These are phyloP conservation scores for Aegithalos caudatus DNA, from an alignment of 2,113 vertebrate species.

Conservation along the genomic window DNA sequence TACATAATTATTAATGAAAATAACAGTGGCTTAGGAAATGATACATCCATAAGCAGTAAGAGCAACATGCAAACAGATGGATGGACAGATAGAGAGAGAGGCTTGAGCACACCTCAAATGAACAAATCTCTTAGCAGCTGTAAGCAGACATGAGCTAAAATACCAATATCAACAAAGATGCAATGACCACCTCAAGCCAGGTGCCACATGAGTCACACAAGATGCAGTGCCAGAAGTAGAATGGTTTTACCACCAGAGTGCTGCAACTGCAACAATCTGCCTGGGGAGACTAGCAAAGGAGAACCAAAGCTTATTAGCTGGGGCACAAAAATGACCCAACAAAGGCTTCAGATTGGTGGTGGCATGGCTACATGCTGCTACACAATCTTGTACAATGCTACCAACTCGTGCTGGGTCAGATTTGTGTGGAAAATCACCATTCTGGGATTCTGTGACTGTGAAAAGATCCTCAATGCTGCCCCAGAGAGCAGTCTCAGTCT, in stretches of 20 bases:
- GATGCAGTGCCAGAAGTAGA: neutral
- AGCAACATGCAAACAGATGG: neutral
- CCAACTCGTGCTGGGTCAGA: accelerated
- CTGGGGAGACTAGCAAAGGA: neutral
- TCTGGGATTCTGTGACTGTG: neutral
- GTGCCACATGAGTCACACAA: neutral
- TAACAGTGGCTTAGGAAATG: neutral
- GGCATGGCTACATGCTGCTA: accelerated
- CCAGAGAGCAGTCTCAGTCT: neutral
- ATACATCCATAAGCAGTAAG: neutral
- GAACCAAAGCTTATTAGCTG: neutral
- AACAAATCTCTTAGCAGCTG: neutral
- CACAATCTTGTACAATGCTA: neutral
- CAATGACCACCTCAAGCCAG: neutral
- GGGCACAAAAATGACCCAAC: neutral
- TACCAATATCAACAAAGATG: neutral
- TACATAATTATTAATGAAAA: neutral
- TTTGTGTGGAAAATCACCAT: neutral
- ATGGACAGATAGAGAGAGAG: neutral
- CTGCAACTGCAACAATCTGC: neutral
- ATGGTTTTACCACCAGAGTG: neutral
- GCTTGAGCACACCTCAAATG: neutral
- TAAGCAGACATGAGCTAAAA: neutral
- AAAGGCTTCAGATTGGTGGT: neutral
- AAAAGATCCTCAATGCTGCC: neutral